Base-by-base conservation (phyloP, 2,888 invertebrate species). In the Osmoderma eremita region DNA sequence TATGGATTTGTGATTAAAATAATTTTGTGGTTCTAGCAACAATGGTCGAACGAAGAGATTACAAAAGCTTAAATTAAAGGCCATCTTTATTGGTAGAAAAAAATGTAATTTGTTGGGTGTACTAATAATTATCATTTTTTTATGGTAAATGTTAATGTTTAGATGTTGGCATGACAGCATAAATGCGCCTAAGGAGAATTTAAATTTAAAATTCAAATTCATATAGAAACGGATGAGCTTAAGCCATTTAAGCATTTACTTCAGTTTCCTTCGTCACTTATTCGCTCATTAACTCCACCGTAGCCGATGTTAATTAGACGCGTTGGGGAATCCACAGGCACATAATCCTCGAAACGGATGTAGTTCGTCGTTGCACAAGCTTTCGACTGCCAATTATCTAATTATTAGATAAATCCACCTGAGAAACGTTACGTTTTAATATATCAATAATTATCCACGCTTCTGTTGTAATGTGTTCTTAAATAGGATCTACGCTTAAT, bases 331-430 rank as follows among this genome's bases (percentile, higher is more conserved):
- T 61, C 58, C 58, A 45, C 30, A 30, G 6, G 30, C 30, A n/a
- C n/a, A n/a, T 6, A 5, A 30, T 15, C 36, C 45, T 45, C 24
- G 45, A 61, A 61, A 61, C 58, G 58, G 58, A 61, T 61, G 45
- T 10, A 30, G 30, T 30, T 30, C 3, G 30, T 61, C 58, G 30
- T 61, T 61, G 45, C 58, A 61, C 58, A 61, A 61, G 30, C 45
- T 30, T 45, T 36, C 53, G 38, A 38, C 18, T 12, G 22, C 22
- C 45, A 41, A 54, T 54, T 54, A 54, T 39, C 45, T 61, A 61
- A 61, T 61, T 61, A 61, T 61, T 61, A 12, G 5, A 61, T 61
- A 48, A 61, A 24, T 50, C n/a, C n/a, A 12, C 12, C 22, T 10
- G 15, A 58, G 22, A 50, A 51, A 41, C 20, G 20, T 12, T 12